These are phyloP conservation scores for Drosophila dunni DNA, from an alignment of 1,140 invertebrate species.

Conservation along the genomic window DNA sequence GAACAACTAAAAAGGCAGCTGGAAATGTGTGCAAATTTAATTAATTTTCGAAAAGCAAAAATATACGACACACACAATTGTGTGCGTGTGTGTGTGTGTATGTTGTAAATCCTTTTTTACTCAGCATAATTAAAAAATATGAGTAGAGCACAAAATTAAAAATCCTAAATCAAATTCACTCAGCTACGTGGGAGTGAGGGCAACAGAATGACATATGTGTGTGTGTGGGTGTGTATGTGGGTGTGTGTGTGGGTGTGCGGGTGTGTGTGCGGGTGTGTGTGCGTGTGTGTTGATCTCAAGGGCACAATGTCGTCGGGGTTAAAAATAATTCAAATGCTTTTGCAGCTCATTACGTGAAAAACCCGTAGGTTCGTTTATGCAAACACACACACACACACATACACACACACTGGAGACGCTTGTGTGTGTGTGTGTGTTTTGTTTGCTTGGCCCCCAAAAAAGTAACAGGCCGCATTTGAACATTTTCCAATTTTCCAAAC, in stretches of 20 bases:
- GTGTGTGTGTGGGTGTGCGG: slow-evolving; percentile 16
- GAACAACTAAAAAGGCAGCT: slow-evolving; percentile 51
- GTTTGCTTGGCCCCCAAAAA: slow-evolving; percentile 34
- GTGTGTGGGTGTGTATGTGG: slow-evolving; percentile 11
- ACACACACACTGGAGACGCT: slow-evolving; percentile 14
- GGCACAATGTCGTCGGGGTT: slow-evolving; percentile 84
- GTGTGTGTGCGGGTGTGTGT: slow-evolving; percentile 26
- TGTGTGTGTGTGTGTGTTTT: slow-evolving; percentile 30
- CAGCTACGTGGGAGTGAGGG: slow-evolving; percentile 17
- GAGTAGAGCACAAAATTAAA: slow-evolving; percentile 83
- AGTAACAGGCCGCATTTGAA: slow-evolving; percentile 70
- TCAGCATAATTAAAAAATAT: slow-evolving; percentile 84
- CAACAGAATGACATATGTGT: slow-evolving; percentile 23
- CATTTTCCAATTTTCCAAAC: slow-evolving; percentile 84
- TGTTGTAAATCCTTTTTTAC: slow-evolving; percentile 80
- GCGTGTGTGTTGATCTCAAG: slow-evolving; percentile 70
- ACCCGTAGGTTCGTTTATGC: slow-evolving; percentile 72
- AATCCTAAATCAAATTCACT: slow-evolving; percentile 84
- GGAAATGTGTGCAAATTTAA: slow-evolving; percentile 82
- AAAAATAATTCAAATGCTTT: slow-evolving; percentile 84
- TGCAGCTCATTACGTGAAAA: slow-evolving; percentile 80
- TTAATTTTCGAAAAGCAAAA: slow-evolving; percentile 77
- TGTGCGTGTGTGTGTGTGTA: slow-evolving; percentile 32
- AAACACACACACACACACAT: slow-evolving; percentile 49
- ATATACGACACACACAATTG: slow-evolving; percentile 34